A percentile compares a stretch with the other conserved stretches of the same genome.
phyloP scores from a whole-genome alignment of 37 sponge, comb jelly and placozoan genomes.

The Halichondria panicea region DNA sequence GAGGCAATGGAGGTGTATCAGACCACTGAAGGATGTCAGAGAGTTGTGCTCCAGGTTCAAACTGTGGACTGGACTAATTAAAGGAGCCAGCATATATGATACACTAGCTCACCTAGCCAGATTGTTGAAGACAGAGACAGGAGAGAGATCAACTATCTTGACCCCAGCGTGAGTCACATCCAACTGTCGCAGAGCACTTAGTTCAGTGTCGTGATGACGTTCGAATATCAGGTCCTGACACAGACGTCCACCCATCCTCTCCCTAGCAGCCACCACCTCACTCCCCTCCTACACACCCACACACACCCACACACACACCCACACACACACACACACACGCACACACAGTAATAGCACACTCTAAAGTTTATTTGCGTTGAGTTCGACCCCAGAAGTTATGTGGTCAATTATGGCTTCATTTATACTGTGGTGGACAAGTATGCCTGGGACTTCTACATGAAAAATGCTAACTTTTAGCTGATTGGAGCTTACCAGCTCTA shows the following conservation, averaged over 20 bases:
- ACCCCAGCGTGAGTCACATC: slow-evolving; percentile 72
- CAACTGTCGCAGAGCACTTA: slow-evolving; percentile 38
- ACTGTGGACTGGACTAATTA: slow-evolving; percentile 28
- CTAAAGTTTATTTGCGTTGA: too few relatives aligned
- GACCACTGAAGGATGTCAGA: slow-evolving; percentile 84
- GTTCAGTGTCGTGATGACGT: slow-evolving; percentile 41
- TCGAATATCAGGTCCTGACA: slow-evolving; percentile 82
- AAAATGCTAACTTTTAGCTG: too few relatives aligned
- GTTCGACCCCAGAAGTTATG: too few relatives aligned
- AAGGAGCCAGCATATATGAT: not conserved
- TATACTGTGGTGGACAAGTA: too few relatives aligned
- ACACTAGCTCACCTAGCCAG: slow-evolving; percentile 64
- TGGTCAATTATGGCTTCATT: too few relatives aligned
- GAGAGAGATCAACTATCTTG: slow-evolving; percentile 75
- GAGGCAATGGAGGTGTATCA: slow-evolving; percentile 72
- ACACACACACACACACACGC: too few relatives aligned
- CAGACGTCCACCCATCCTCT: slow-evolving; percentile 81
- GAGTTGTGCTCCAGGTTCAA: slow-evolving; percentile 93
- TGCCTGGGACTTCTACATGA: too few relatives aligned
- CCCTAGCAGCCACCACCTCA: slow-evolving; percentile 66
- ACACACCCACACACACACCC: too few relatives aligned
- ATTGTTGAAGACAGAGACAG: slow-evolving; percentile 42
- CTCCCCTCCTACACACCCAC: slow-evolving; percentile 43
- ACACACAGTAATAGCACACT: too few relatives aligned
- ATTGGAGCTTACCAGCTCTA: too few relatives aligned